Conservation (phyloP, 2,113 vertebrate species). For the Otis tarda region DNA sequence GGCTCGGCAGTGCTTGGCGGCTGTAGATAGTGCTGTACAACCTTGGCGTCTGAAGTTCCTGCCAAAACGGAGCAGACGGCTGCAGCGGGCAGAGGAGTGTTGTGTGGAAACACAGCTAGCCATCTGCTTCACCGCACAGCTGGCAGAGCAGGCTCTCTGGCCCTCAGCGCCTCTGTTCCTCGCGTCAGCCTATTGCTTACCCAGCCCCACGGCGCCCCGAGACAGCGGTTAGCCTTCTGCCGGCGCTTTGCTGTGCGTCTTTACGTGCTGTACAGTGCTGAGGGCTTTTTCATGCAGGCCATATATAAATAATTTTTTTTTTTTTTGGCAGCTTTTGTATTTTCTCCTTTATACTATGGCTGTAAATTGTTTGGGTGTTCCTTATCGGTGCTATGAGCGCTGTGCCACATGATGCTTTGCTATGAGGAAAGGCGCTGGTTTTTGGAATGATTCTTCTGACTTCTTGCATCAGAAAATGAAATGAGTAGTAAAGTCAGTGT, state of each 20-base stretch:
- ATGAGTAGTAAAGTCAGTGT: background rate
- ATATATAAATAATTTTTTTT: background rate
- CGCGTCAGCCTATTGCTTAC: background rate
- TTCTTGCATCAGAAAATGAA: background rate
- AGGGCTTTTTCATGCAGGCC: background rate
- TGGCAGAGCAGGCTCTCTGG: background rate
- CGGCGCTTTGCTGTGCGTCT: accelerated
- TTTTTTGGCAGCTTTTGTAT: background rate
- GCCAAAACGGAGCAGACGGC: constrained; percentile 15
- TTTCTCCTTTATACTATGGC: background rate
- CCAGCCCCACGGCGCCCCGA: accelerated
- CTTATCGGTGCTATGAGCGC: background rate
- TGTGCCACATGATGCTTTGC: background rate
- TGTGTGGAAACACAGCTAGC: constrained; percentile 20
- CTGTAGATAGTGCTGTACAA: background rate
- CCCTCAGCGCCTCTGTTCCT: background rate
- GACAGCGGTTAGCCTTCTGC: background rate
- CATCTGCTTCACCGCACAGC: background rate
- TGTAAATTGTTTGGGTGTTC: background rate
- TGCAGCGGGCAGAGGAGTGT: constrained; percentile 29
- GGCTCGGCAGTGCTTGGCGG: background rate
- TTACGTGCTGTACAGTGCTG: accelerated
- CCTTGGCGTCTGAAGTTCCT: background rate
- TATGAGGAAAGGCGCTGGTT: background rate
- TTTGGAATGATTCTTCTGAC: background rate